A percentile compares a stretch with the other conserved stretches of the same genome.
phyloP scores from a whole-genome alignment of 2,113 vertebrate genomes.

The Rhinoptilus africanus region DNA sequence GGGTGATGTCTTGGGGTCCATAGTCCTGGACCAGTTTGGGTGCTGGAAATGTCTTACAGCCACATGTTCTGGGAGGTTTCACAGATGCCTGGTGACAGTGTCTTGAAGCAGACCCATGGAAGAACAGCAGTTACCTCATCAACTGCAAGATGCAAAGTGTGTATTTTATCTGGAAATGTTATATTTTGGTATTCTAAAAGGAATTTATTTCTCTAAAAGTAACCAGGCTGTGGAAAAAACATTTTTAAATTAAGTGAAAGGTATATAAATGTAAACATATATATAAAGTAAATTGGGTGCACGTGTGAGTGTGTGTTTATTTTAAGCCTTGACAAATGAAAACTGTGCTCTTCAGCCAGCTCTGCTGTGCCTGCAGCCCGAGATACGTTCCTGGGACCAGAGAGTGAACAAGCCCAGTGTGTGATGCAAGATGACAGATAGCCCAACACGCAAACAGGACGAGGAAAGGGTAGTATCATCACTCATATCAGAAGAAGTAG shows the following conservation, averaged over 20 bases:
- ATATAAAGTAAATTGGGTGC: not conserved
- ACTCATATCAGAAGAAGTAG: not conserved
- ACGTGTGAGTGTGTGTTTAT: rapidly evolving
- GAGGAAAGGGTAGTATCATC: not conserved
- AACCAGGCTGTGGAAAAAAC: not conserved
- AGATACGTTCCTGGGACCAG: not conserved
- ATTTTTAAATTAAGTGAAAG: not conserved
- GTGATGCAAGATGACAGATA: not conserved
- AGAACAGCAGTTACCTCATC: not conserved
- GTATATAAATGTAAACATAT: not conserved
- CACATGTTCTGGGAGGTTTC: not conserved
- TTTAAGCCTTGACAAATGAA: not conserved
- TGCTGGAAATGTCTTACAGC: not conserved
- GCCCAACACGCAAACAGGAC: not conserved
- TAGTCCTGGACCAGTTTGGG: not conserved
- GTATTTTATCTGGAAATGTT: not conserved
- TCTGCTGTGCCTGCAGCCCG: not conserved
- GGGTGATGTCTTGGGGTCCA: not conserved
- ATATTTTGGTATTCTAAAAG: not conserved
- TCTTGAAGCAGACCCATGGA: not conserved
- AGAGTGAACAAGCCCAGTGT: not conserved
- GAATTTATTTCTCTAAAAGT: not conserved
- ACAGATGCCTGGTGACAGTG: not conserved
- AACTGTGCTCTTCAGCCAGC: not conserved
- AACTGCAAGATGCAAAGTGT: not conserved